Evolutionary conservation across 2,113 vertebrate species (phyloP).

Genomic region (Pseudorasbora parva): DNA sequence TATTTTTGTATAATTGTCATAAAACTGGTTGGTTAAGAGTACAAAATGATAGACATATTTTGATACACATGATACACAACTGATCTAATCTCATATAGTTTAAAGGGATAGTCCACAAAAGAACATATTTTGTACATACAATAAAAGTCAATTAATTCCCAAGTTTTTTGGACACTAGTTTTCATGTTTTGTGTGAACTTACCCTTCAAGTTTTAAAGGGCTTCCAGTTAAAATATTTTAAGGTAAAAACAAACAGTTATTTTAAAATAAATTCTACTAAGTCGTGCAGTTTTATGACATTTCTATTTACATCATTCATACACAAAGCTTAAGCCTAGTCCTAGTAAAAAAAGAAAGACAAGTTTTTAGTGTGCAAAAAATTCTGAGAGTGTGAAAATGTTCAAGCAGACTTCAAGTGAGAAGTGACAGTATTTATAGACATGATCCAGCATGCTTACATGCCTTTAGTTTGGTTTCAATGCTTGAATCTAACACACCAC

Average conservation of each 20-base stretch:
- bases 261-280: not conserved
- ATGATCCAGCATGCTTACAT: slow-evolving; percentile 13
- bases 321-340: not conserved
- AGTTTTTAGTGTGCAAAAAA: too few species aligned
- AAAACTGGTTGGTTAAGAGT: too few species aligned
- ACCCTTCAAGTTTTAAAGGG: not conserved
- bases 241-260: too few species aligned
- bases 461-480: not conserved
- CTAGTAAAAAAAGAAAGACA: too few species aligned
- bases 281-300: not conserved
- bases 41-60: too few species aligned
- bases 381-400: not conserved
- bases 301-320: not conserved
- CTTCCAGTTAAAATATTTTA: not conserved
- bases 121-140: not conserved
- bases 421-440: not conserved
- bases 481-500: not conserved
- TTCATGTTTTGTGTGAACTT: not conserved
- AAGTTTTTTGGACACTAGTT: not conserved
- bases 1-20: too few species aligned
- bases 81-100: not conserved
- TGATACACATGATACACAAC: too few species aligned
- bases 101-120: not conserved
- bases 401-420: not conserved
- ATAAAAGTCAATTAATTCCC: not conserved